Conservation (phyloP, 2,888 invertebrate genomes). For the Clitarchus hookeri region DNA sequence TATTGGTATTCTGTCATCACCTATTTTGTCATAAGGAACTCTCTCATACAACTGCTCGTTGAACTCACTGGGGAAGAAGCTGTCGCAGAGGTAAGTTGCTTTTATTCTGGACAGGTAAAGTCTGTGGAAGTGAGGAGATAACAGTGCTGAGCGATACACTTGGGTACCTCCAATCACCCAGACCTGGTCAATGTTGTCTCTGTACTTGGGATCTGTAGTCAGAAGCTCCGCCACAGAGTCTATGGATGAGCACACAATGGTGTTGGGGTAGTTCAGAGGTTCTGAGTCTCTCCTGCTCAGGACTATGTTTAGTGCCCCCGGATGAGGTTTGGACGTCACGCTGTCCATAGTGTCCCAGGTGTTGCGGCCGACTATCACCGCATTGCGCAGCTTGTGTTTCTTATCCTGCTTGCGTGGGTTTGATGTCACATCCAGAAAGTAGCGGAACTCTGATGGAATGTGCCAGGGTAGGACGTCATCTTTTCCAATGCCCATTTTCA, state of each 20-base stretch:
- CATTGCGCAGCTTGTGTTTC: conserved; percentile 22
- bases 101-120: conserved; percentile 32
- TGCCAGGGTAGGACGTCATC: conserved; percentile 26
- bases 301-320: conserved; percentile 32
- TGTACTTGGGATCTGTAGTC: conserved; percentile 22
- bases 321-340: conserved; percentile 27
- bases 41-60: conserved; percentile 25
- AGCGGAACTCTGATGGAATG: conserved; percentile 31
- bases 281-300: conserved; percentile 23
- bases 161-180: conserved; percentile 33
- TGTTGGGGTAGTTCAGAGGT: conserved; percentile 29
- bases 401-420: not conserved
- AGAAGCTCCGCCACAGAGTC: conserved; percentile 22
- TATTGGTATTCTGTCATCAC: conserved; percentile 30
- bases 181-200: conserved; percentile 27
- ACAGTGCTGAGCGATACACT: conserved; percentile 29
- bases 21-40: conserved; percentile 25
- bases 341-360: conserved; percentile 34
- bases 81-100: conserved; percentile 29
- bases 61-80: conserved; percentile 33
- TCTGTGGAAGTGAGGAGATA: conserved; percentile 30
- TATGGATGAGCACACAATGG: conserved; percentile 31
- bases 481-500: conserved; percentile 31
- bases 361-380: conserved; percentile 30
- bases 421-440: conserved; percentile 32